Conservation (phyloP, 2,888 invertebrate genomes). For the Syrphus vitripennis region DNA sequence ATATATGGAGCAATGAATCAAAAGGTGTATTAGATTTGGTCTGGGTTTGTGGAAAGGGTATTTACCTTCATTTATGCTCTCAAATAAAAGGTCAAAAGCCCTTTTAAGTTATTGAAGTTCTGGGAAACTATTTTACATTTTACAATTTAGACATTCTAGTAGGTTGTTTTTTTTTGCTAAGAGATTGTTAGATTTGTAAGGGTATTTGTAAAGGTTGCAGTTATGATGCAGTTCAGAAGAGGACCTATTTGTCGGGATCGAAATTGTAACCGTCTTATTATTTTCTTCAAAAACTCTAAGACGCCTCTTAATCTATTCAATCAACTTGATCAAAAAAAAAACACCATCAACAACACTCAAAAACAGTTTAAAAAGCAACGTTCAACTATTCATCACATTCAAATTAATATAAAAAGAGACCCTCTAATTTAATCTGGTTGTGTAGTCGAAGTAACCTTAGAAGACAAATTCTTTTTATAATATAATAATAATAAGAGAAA, state of each 20-base stretch:
- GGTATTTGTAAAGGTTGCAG: background rate
- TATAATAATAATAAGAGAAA: conserved; percentile 4
- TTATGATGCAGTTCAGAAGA: background rate
- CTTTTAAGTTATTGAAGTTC: background rate
- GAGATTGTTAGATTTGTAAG: background rate
- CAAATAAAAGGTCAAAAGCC: conserved; percentile 1
- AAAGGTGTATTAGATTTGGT: background rate
- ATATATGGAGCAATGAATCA: background rate
- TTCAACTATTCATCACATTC: background rate
- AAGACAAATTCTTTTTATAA: conserved; percentile 23
- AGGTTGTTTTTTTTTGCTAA: background rate
- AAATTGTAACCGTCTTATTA: background rate
- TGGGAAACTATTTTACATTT: background rate
- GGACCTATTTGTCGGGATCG: background rate
- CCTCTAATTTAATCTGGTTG: background rate
- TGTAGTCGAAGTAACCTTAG: background rate
- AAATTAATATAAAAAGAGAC: background rate
- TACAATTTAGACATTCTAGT: too few species aligned
- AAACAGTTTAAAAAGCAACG: background rate
- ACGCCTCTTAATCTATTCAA: too few species aligned
- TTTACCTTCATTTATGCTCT: background rate
- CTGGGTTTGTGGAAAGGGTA: too few species aligned
- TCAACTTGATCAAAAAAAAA: background rate
- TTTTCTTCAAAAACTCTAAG: too few species aligned
- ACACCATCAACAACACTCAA: background rate